Percentiles rank a stretch among this genome's conserved stretches.
Evolutionary conservation across 2,888 invertebrate species (phyloP).

Genomic region (Dusona sp.): DNA sequence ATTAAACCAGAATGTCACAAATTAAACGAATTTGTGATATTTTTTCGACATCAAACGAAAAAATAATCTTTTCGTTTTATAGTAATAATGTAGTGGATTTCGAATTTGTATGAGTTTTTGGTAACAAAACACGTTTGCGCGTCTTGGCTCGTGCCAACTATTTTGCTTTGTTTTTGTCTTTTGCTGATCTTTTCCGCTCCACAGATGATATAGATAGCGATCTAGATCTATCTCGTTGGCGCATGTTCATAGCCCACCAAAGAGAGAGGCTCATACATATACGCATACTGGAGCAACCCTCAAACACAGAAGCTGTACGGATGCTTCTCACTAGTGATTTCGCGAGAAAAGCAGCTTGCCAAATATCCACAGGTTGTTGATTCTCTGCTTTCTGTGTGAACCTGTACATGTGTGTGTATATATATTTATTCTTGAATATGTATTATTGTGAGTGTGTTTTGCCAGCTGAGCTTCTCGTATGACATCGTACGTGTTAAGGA

Average conservation of each 20-base stretch:
- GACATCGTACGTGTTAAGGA: slow-evolving; percentile 55
- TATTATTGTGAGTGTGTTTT: slow-evolving; percentile 27
- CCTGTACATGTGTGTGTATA: not conserved
- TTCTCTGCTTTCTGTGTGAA: slow-evolving; percentile 69
- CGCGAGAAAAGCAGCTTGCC: slow-evolving; percentile 79
- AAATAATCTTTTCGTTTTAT: not conserved
- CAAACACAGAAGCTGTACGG: slow-evolving; percentile 18
- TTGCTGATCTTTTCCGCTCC: slow-evolving; percentile 3
- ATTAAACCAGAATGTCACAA: not conserved
- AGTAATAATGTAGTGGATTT: slow-evolving; percentile 21
- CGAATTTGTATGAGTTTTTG: slow-evolving; percentile 16
- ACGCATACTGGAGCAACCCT: slow-evolving; percentile 1
- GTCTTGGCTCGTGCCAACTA: slow-evolving; percentile 35
- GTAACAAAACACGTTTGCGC: not conserved
- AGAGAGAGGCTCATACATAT: slow-evolving; percentile 12
- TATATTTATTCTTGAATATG: slow-evolving; percentile 14
- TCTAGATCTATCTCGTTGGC: slow-evolving; percentile 52
- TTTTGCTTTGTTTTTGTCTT: slow-evolving; percentile 34
- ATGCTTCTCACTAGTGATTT: slow-evolving; percentile 35
- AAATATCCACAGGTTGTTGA: slow-evolving; percentile 84
- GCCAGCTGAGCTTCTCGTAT: slow-evolving; percentile 35
- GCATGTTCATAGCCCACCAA: slow-evolving; percentile 34
- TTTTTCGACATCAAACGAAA: not conserved
- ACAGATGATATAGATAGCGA: slow-evolving; percentile 32
- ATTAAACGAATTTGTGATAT: not conserved